These are phyloP conservation scores for Plectropomus leopardus DNA, from an alignment of 2,113 vertebrate genomes.

Conservation along the genomic window DNA sequence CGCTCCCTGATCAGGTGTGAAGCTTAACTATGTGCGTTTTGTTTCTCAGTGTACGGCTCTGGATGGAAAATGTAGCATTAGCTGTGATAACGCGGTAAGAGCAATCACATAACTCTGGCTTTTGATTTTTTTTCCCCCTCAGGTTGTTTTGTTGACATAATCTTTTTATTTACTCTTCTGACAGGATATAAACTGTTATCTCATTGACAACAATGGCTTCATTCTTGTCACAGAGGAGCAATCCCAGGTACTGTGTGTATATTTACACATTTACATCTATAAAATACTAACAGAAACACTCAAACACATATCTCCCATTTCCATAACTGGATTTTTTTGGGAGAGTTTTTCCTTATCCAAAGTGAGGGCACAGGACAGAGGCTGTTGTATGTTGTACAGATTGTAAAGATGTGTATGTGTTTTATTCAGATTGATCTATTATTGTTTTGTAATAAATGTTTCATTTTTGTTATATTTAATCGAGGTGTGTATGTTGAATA, in stretches of 20 bases:
- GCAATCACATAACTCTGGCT: not conserved
- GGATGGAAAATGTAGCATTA: constrained; percentile 95
- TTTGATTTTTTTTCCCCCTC: not conserved
- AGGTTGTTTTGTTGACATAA: not conserved
- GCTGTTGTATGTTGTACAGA: too few species aligned
- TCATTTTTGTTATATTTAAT: too few species aligned
- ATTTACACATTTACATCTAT: not conserved
- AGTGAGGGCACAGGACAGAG: too few species aligned
- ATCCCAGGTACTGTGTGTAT: constrained; percentile 86
- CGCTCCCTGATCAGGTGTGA: not conserved
- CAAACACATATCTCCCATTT: not conserved
- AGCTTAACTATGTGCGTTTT: constrained; percentile 22
- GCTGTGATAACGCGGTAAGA: constrained; percentile 95
- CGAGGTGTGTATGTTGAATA: too few species aligned
- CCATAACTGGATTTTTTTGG: too few species aligned
- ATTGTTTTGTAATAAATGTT: too few species aligned
- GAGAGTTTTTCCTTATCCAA: too few species aligned
- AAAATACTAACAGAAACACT: not conserved
- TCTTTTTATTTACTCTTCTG: not conserved
- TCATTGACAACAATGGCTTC: constrained; percentile 99
- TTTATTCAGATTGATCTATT: too few species aligned
- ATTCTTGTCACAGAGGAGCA: constrained; percentile 96
- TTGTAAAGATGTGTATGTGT: too few species aligned
- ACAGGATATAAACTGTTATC: constrained; percentile 96
- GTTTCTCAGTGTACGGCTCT: constrained; percentile 91